Evolutionary conservation across 1,140 invertebrate genomes (phyloP).

Genomic region (Saccostrea echinata): DNA sequence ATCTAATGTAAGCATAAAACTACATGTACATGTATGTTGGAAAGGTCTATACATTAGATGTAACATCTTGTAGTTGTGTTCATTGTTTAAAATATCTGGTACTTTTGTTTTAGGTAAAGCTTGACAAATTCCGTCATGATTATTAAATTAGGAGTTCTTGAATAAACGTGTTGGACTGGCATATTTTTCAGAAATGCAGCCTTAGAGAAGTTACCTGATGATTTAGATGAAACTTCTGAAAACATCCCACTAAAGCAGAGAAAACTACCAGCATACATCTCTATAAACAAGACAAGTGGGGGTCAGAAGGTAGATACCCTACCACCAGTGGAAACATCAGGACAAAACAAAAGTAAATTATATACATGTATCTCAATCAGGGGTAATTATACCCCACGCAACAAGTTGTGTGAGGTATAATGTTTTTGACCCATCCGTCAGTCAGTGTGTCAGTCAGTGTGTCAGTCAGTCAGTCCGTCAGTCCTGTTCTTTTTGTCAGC

Average conservation of each 20-base stretch:
- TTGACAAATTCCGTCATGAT: background rate
- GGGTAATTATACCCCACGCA: too few relatives aligned
- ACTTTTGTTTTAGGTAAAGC: too few relatives aligned
- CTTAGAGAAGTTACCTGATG: background rate
- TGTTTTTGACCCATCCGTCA: too few relatives aligned
- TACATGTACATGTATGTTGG: background rate
- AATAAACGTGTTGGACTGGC: background rate
- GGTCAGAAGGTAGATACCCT: background rate
- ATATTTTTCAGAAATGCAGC: background rate
- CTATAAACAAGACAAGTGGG: conserved; percentile 38
- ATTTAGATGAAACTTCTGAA: conserved; percentile 41
- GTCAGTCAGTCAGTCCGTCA: too few relatives aligned
- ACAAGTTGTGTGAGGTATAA: too few relatives aligned
- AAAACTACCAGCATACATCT: conserved; percentile 61
- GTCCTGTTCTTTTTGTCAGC: too few relatives aligned
- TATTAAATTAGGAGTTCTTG: background rate
- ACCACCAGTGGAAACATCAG: background rate
- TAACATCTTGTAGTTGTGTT: background rate
- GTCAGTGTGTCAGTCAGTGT: too few relatives aligned
- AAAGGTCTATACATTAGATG: background rate
- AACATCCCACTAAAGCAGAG: conserved; percentile 32
- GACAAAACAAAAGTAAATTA: conserved; percentile 33
- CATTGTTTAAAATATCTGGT: background rate
- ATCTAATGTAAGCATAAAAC: too few relatives aligned
- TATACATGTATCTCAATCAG: too few relatives aligned